These are phyloP conservation scores for Drosophila sp. DNA, from an alignment of 1,140 invertebrate genomes.

Conservation along the genomic window DNA sequence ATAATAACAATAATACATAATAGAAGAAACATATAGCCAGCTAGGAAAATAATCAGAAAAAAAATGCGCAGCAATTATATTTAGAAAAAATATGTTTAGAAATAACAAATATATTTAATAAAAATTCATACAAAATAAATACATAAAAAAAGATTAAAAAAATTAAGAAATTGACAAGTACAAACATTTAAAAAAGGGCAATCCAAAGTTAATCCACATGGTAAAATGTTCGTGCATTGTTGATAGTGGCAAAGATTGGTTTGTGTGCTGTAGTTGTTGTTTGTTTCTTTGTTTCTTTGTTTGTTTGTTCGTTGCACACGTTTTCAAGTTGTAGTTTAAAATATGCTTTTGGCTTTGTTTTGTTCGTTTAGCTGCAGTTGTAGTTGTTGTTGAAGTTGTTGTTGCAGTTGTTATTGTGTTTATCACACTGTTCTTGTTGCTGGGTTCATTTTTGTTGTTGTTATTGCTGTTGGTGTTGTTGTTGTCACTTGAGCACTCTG, in stretches of 20 bases:
- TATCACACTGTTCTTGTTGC: constrained; percentile 10
- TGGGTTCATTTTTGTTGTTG: constrained; percentile 11
- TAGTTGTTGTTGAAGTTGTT: constrained; percentile 32
- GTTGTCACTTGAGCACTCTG: constrained; percentile 17
- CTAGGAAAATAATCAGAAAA: background rate
- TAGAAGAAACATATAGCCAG: background rate
- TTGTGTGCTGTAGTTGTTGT: constrained; percentile 31
- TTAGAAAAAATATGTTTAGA: constrained; percentile 4
- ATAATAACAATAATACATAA: constrained; percentile 1
- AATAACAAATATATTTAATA: background rate
- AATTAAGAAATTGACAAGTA: constrained; percentile 25
- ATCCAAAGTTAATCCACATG: constrained; percentile 60
- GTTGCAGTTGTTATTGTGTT: background rate
- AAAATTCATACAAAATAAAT: constrained; percentile 1
- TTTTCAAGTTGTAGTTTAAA: constrained; percentile 19
- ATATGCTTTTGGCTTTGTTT: constrained; percentile 42
- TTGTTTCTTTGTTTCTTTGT: background rate
- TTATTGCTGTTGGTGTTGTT: constrained; percentile 7
- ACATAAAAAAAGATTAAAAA: background rate
- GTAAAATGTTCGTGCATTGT: constrained; percentile 64
- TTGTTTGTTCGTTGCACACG: constrained; percentile 21
- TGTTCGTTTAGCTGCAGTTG: constrained; percentile 39
- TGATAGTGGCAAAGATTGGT: constrained; percentile 35
- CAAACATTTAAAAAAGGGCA: constrained; percentile 56
- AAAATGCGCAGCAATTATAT: no score